Evolutionary conservation across 2,888 invertebrate genomes (phyloP).

Genomic region (Agrotis exclamationis): DNA sequence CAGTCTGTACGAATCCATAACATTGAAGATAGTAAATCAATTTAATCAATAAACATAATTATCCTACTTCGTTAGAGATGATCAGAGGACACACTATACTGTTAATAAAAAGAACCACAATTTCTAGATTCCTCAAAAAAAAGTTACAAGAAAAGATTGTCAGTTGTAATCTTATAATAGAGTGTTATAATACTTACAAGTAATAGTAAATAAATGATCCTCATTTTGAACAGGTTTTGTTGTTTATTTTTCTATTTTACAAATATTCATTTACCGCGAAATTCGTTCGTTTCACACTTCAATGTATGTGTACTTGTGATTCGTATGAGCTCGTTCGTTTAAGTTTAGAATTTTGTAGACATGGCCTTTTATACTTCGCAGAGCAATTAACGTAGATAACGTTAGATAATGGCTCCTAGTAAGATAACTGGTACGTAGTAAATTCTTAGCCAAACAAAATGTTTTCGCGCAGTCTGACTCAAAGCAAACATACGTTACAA

Average conservation of each 20-base stretch:
- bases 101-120: neutral
- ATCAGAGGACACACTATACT: neutral
- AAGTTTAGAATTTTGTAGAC: constrained; percentile 70
- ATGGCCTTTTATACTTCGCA: constrained; percentile 84
- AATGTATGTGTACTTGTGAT: constrained; percentile 74
- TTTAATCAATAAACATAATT: neutral
- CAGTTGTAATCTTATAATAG: neutral
- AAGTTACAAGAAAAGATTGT: neutral
- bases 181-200: constrained; percentile 79
- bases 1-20: neutral
- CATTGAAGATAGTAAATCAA: neutral
- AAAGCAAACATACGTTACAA: constrained; percentile 75
- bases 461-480: constrained; percentile 89
- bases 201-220: constrained; percentile 81
- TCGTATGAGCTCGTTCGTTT: constrained; percentile 88
- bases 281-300: constrained; percentile 86
- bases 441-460: constrained; percentile 84
- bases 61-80: neutral
- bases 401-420: constrained; percentile 84
- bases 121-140: neutral
- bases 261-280: constrained; percentile 76
- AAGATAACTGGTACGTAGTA: constrained; percentile 79
- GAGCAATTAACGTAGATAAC: constrained; percentile 87
- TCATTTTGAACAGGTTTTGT: constrained; percentile 78
- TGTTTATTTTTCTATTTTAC: constrained; percentile 51